Evolutionary conservation across 2,888 invertebrate genomes (phyloP).

Genomic region (Notocelia uddmanniana): DNA sequence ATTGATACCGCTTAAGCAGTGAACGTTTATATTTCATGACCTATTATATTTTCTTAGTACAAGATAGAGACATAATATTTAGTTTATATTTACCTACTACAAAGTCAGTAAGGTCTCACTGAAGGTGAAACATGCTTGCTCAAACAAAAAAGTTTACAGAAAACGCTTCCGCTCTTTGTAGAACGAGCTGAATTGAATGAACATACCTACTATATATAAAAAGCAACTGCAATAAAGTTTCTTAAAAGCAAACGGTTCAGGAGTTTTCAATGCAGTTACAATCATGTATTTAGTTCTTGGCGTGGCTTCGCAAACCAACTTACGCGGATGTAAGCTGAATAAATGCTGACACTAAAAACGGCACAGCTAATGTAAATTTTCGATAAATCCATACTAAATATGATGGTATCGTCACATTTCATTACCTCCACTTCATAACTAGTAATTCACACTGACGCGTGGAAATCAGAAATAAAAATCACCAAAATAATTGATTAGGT

Average conservation of each 20-base stretch:
- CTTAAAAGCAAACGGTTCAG: conserved; percentile 11
- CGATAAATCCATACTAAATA: too few species aligned
- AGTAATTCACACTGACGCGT: too few species aligned
- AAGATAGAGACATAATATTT: too few species aligned
- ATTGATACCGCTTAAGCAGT: too few species aligned
- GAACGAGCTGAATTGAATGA: not conserved
- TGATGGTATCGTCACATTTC: too few species aligned
- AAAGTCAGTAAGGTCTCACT: not conserved
- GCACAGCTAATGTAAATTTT: not conserved
- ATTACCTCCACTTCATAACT: too few species aligned
- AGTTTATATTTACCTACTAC: not conserved
- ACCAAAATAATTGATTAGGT: too few species aligned
- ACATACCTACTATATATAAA: conserved; percentile 11
- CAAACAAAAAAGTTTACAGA: not conserved
- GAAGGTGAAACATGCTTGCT: not conserved
- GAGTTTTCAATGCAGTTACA: conserved; percentile 18
- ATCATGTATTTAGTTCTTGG: conserved; percentile 6
- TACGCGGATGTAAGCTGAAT: not conserved
- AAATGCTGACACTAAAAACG: not conserved
- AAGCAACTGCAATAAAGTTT: conserved; percentile 8
- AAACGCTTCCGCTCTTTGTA: conserved; percentile 7
- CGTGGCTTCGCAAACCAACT: not conserved
- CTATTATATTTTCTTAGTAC: too few species aligned
- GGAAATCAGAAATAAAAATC: too few species aligned
- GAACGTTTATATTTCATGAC: too few species aligned